These are phyloP conservation scores for Megastigmus dorsalis DNA, from an alignment of 2,888 invertebrate genomes.

Conservation along the genomic window DNA sequence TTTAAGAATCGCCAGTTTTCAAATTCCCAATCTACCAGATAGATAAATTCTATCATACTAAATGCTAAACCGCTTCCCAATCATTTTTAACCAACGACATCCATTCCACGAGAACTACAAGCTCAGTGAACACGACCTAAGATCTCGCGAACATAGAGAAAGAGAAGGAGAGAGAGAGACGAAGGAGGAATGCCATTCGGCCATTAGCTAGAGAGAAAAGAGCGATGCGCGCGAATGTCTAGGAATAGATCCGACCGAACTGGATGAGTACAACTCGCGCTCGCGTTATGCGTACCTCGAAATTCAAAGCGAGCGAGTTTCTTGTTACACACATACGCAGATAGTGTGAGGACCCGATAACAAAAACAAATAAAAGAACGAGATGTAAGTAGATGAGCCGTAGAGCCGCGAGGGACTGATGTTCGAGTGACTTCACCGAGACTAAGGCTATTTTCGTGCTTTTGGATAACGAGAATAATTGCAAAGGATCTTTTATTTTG, in stretches of 20 bases:
- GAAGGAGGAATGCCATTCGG: conserved; percentile 41
- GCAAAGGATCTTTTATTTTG: no score
- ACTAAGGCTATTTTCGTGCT: no score
- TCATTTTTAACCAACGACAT: no score
- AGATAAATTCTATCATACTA: no score
- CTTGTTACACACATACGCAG: conserved; percentile 31
- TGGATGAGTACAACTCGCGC: conserved; percentile 48
- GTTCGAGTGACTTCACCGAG: no score
- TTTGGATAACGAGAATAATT: no score
- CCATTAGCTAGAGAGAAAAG: conserved; percentile 13
- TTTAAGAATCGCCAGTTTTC: no score
- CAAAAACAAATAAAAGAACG: conserved; percentile 31
- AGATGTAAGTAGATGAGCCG: not conserved
- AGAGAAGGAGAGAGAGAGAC: not conserved
- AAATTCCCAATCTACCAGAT: no score
- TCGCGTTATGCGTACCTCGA: conserved; percentile 25
- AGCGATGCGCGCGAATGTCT: conserved; percentile 28
- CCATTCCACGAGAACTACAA: no score
- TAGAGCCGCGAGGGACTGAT: no score
- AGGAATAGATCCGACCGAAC: conserved; percentile 50
- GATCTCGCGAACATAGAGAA: not conserved
- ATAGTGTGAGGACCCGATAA: conserved; percentile 2
- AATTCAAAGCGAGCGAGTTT: conserved; percentile 49
- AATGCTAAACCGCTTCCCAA: no score
- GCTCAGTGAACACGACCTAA: no score